Percentiles rank a stretch among this genome's conserved stretches.
Evolutionary conservation across 1,140 invertebrate species (phyloP).

Genomic region (Pseudomyrmex flavicornis): DNA sequence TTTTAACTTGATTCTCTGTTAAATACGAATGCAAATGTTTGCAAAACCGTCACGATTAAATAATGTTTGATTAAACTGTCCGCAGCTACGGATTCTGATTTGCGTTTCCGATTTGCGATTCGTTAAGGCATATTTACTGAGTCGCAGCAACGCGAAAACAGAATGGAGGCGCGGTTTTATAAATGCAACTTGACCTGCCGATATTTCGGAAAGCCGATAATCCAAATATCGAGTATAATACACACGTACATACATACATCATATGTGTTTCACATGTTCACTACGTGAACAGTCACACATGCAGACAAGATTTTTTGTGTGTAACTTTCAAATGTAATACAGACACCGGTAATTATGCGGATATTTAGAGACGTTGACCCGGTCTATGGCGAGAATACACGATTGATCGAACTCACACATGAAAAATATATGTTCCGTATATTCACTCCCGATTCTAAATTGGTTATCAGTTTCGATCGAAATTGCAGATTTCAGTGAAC

Average conservation of each 20-base stretch:
- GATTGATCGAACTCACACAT: slow-evolving; percentile 16
- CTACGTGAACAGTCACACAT: too few species aligned
- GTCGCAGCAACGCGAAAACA: background rate
- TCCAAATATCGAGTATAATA: slow-evolving; percentile 31
- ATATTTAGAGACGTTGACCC: slow-evolving; percentile 37
- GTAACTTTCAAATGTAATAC: background rate
- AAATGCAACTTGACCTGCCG: background rate
- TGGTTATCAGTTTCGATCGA: background rate
- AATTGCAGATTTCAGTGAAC: background rate
- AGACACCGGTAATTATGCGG: slow-evolving; percentile 9
- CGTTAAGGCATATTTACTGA: slow-evolving; percentile 23
- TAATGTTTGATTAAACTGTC: slow-evolving; percentile 2
- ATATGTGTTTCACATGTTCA: background rate
- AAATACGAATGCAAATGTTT: slow-evolving; percentile 3
- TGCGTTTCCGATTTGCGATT: background rate
- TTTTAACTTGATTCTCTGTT: background rate
- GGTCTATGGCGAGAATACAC: slow-evolving; percentile 11
- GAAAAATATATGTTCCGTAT: background rate
- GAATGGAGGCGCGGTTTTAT: background rate
- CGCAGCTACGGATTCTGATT: slow-evolving; percentile 11
- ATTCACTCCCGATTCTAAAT: slow-evolving; percentile 11
- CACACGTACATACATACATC: background rate
- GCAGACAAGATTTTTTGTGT: background rate
- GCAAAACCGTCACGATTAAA: background rate
- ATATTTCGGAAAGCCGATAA: slow-evolving; percentile 33